phyloP scores from a whole-genome alignment of 2,888 invertebrate species.

The Mellilla xanthometata region DNA sequence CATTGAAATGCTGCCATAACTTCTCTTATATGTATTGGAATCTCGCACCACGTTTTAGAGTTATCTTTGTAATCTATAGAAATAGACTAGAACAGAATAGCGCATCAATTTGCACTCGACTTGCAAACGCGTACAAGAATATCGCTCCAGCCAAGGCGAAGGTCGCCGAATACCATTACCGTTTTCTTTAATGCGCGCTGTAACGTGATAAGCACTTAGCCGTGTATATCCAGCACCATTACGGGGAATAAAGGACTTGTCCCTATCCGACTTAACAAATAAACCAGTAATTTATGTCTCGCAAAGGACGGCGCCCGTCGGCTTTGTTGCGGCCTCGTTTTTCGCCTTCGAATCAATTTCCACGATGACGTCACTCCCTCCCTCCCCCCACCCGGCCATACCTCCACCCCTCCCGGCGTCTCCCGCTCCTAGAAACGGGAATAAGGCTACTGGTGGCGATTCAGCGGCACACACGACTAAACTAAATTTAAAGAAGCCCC shows the following conservation, averaged over 20 bases:
- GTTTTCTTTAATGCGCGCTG: slow-evolving; percentile 31
- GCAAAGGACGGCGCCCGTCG: slow-evolving; percentile 60
- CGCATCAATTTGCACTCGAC: slow-evolving; percentile 14
- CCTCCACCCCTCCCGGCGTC: slow-evolving; percentile 40
- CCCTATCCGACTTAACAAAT: slow-evolving; percentile 58
- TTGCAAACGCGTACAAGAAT: slow-evolving; percentile 5
- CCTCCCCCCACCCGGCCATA: slow-evolving; percentile 42
- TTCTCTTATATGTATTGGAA: not conserved
- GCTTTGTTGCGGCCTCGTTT: slow-evolving; percentile 70
- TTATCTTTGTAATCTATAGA: slow-evolving; percentile 7
- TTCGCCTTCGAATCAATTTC: slow-evolving; percentile 77
- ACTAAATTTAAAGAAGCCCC: too few relatives aligned
- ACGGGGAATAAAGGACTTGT: slow-evolving; percentile 50
- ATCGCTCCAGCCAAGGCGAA: slow-evolving; percentile 2
- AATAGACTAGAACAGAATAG: slow-evolving; percentile 3
- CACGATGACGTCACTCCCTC: slow-evolving; percentile 71
- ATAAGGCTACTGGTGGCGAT: too few relatives aligned
- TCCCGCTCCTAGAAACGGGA: slow-evolving; percentile 53
- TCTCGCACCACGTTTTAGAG: slow-evolving; percentile 12
- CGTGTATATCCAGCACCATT: slow-evolving; percentile 44
- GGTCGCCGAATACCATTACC: too few relatives aligned
- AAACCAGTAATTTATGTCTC: slow-evolving; percentile 68
- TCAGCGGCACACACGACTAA: too few relatives aligned
- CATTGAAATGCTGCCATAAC: too few relatives aligned
- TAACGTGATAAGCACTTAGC: slow-evolving; percentile 47